Percentiles rank a stretch among this genome's conserved stretches.
These are phyloP conservation scores for Daubentonia madagascariensis DNA, from an alignment of 2,113 vertebrate species.

Conservation along the genomic window DNA sequence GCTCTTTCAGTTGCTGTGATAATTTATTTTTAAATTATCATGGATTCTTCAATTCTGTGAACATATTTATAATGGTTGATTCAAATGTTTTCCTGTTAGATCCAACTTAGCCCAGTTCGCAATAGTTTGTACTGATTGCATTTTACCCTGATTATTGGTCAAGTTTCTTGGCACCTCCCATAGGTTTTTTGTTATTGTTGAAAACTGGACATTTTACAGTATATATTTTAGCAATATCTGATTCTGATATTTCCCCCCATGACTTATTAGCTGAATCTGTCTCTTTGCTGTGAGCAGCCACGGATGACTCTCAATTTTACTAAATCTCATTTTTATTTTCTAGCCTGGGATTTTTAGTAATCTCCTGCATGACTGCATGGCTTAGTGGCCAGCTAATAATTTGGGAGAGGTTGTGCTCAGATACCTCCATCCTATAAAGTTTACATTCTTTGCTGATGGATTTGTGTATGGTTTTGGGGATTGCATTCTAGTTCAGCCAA, in stretches of 20 bases:
- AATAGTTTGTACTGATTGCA: neutral
- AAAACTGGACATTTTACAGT: neutral
- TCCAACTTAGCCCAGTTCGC: neutral
- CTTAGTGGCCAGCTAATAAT: neutral
- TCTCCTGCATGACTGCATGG: neutral
- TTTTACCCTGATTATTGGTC: neutral
- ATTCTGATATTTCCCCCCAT: neutral
- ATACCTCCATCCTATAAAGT: neutral
- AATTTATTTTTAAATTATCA: neutral
- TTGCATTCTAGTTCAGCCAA: neutral
- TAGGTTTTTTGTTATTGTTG: neutral
- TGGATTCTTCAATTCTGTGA: neutral
- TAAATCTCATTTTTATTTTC: neutral
- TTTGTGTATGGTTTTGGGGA: neutral
- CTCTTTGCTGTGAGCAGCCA: neutral
- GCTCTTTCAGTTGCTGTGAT: neutral
- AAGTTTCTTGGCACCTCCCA: neutral
- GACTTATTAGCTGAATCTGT: neutral
- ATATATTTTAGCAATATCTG: neutral
- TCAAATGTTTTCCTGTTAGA: neutral
- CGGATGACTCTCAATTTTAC: neutral
- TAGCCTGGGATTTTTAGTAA: neutral
- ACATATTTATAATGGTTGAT: neutral
- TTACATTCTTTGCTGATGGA: neutral
- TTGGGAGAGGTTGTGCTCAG: neutral